Conservation (phyloP, 2,113 vertebrate species). For the Indicator indicator region DNA sequence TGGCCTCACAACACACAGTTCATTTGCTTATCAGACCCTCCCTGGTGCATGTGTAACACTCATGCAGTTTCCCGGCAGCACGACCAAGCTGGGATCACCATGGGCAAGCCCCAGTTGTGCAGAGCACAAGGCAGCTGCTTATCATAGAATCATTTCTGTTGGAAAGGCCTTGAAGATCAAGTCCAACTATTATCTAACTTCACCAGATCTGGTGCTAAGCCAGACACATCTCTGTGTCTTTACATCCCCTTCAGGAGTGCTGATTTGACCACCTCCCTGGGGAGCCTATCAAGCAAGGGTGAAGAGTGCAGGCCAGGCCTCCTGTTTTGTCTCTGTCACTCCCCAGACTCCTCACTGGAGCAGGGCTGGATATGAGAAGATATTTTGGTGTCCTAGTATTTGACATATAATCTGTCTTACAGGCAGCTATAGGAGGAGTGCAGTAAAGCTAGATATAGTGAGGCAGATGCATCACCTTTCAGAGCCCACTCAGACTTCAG, state of each 20-base stretch:
- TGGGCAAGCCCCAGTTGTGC: neutral
- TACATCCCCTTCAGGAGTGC: too few species aligned
- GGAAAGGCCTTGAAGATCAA: too few species aligned
- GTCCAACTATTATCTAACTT: too few species aligned
- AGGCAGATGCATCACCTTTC: neutral
- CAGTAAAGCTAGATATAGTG: neutral
- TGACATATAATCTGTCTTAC: neutral
- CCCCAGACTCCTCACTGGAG: neutral
- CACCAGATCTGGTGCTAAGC: too few species aligned
- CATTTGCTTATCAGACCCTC: neutral
- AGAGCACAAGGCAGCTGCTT: neutral
- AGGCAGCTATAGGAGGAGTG: neutral
- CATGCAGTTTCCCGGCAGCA: rapidly evolving
- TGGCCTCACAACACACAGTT: neutral
- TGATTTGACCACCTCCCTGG: too few species aligned
- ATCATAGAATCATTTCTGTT: too few species aligned
- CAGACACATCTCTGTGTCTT: too few species aligned
- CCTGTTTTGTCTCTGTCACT: neutral
- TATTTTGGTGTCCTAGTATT: neutral
- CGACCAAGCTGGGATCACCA: rapidly evolving
- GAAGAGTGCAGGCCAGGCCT: neutral
- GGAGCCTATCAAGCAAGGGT: neutral
- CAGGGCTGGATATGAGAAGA: neutral
- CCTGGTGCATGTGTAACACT: neutral
- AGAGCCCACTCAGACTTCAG: neutral